phyloP scores from a whole-genome alignment of 2,797 vertebrate genomes.

The Perdix hodgsoniae region DNA sequence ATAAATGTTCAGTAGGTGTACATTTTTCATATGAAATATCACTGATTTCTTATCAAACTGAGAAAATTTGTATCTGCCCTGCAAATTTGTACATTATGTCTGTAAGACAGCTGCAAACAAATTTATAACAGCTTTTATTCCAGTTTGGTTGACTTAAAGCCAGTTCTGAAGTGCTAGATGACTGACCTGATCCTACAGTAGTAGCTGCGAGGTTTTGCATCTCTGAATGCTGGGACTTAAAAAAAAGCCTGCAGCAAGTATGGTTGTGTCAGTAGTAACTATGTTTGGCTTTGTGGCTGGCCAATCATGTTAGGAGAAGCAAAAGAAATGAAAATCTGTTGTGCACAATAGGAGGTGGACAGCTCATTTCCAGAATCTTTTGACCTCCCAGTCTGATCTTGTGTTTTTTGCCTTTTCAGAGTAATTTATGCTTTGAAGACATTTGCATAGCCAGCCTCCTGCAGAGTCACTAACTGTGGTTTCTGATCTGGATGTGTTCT shows the following conservation, averaged over 20 bases:
- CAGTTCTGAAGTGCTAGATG: background rate
- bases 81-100: background rate
- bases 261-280: background rate
- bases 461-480: background rate
- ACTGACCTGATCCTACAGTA: background rate
- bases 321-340: constrained; percentile 19
- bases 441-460: constrained; percentile 27
- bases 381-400: constrained; percentile 38
- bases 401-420: constrained; percentile 24
- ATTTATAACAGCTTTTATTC: background rate
- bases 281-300: background rate
- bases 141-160: background rate
- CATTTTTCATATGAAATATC: constrained; percentile 20
- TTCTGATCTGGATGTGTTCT: constrained; percentile 18
- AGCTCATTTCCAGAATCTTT: constrained; percentile 34
- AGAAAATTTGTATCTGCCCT: background rate
- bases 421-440: constrained; percentile 16
- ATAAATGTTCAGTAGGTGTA: constrained; percentile 24
- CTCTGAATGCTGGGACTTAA: background rate
- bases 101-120: background rate
- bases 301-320: background rate
- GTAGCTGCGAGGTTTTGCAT: background rate
- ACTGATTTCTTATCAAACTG: background rate
- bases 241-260: background rate
- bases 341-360: background rate